A percentile compares a stretch with the other conserved stretches of the same genome.
phyloP scores from a whole-genome alignment of 2,797 vertebrate genomes.

The Heliangelus exortis region DNA sequence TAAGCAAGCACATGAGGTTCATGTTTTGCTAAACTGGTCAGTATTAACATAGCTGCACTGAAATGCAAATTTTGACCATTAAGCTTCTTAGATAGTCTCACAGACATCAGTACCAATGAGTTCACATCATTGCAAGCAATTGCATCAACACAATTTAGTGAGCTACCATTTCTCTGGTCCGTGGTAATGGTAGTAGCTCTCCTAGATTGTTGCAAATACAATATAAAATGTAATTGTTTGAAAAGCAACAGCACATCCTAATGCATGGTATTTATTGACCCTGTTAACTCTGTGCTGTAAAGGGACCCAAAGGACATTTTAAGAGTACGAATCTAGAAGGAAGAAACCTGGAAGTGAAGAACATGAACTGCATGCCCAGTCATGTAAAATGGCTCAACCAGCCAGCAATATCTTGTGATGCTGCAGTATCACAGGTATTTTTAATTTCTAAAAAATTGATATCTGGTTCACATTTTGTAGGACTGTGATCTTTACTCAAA shows the following conservation, averaged over 20 bases:
- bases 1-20: neutral
- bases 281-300: neutral
- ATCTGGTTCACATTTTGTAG: neutral
- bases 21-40: neutral
- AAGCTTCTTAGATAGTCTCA: neutral
- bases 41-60: neutral
- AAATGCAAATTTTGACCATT: neutral
- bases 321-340: neutral
- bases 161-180: neutral
- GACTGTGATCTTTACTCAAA: neutral
- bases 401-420: fast-evolving
- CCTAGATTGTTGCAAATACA: neutral
- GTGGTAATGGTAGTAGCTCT: neutral
- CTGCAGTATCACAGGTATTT: neutral
- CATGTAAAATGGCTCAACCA: neutral
- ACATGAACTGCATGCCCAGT: neutral
- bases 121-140: neutral
- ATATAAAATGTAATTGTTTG: neutral
- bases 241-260: neutral
- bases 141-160: neutral
- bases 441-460: neutral
- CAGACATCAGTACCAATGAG: neutral
- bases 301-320: neutral
- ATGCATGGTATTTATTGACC: neutral
- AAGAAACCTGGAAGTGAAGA: neutral